Percentiles rank a stretch among this genome's conserved stretches.
Conservation (phyloP, 1,140 invertebrate species). For the Hycleus cichorii region DNA sequence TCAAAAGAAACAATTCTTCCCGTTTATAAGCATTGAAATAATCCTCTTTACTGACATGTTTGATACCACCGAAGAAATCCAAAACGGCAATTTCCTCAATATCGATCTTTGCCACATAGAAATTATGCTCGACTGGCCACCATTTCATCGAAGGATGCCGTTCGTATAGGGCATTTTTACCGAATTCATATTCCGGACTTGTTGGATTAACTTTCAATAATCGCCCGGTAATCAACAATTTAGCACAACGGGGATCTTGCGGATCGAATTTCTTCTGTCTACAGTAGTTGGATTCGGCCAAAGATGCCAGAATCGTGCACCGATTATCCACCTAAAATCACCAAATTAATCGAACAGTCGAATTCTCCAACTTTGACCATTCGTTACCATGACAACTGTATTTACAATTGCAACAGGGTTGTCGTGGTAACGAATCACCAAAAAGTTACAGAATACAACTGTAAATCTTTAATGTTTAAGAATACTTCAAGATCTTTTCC, state of each 20-base stretch:
- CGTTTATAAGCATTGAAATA: slow-evolving; percentile 24
- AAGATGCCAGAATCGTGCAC: slow-evolving; percentile 57
- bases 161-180: slow-evolving; percentile 54
- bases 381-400: too few relatives aligned
- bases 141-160: slow-evolving; percentile 53
- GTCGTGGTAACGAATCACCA: too few relatives aligned
- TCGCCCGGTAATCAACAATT: slow-evolving; percentile 62
- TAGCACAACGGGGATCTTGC: slow-evolving; percentile 73
- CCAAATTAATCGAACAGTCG: too few relatives aligned
- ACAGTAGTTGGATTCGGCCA: slow-evolving; percentile 64
- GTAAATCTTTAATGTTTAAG: too few relatives aligned
- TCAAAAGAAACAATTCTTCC: not conserved
- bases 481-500: slow-evolving; percentile 60
- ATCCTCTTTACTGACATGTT: slow-evolving; percentile 45
- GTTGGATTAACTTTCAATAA: slow-evolving; percentile 55
- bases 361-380: too few relatives aligned
- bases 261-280: slow-evolving; percentile 56
- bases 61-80: slow-evolving; percentile 70
- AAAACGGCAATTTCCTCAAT: slow-evolving; percentile 62
- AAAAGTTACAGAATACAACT: too few relatives aligned
- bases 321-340: slow-evolving; percentile 36
- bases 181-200: slow-evolving; percentile 52
- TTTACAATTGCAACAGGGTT: too few relatives aligned
- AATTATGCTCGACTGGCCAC: slow-evolving; percentile 50
- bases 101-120: slow-evolving; percentile 66